phyloP scores from a whole-genome alignment of 2,888 invertebrate genomes.

The Pristionchus fissidentatus region DNA sequence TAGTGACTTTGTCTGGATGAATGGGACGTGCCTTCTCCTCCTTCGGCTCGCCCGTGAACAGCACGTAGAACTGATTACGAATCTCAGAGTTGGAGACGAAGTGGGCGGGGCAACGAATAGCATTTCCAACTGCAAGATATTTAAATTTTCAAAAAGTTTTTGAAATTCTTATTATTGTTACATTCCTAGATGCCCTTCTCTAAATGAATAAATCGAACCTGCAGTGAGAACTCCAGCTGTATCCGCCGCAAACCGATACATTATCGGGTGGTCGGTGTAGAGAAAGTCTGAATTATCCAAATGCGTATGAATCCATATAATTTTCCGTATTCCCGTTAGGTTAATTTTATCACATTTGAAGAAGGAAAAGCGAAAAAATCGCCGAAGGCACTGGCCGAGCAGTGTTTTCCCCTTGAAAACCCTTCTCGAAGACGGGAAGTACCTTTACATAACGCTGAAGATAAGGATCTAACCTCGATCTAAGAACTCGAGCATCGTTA shows the following conservation, averaged over 20 bases:
- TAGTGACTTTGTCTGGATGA: too few species aligned
- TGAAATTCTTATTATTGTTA: too few species aligned
- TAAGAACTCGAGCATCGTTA: conserved; percentile 71
- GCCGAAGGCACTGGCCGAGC: background rate
- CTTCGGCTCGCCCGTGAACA: conserved; percentile 56
- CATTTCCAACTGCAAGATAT: conserved; percentile 65
- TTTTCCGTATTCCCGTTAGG: background rate
- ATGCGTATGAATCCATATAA: too few species aligned
- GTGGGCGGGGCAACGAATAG: conserved; percentile 73
- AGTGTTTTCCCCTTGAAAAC: background rate
- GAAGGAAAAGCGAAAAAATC: background rate
- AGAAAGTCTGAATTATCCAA: conserved; percentile 66
- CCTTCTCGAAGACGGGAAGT: background rate
- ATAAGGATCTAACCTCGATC: conserved; percentile 67
- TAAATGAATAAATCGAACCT: background rate
- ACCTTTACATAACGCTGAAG: background rate
- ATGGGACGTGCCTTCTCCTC: conserved; percentile 42
- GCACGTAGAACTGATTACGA: conserved; percentile 66
- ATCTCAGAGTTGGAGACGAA: conserved; percentile 71
- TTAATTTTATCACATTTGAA: background rate
- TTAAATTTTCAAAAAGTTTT: too few species aligned
- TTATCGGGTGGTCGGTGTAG: conserved; percentile 63
- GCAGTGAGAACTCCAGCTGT: conserved; percentile 68
- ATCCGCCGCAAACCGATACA: conserved; percentile 68
- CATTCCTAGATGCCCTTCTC: too few species aligned